Evolutionary conservation across 92 coral and sea anemone genomes (phyloP).

Genomic region (Epizoanthus fatuus): DNA sequence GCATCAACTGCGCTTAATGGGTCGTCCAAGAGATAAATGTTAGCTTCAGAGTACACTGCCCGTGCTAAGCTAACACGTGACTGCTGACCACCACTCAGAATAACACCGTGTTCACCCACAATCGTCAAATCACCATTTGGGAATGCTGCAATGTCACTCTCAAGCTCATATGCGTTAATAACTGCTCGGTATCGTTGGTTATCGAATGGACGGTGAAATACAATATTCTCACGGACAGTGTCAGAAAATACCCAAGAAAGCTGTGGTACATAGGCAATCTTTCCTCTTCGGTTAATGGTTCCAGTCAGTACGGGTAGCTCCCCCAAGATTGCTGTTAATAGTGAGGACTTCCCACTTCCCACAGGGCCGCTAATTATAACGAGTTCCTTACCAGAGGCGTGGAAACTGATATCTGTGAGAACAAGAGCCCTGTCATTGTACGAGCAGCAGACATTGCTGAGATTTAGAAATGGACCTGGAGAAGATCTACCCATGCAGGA

Average conservation of each 20-base stretch:
- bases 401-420: not conserved
- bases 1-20: not conserved
- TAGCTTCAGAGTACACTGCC: no score
- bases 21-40: not conserved
- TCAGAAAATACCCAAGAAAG: constrained; percentile 10
- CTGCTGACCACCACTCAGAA: constrained; percentile 4
- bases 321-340: not conserved
- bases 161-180: constrained; percentile 8
- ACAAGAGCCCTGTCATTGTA: no score
- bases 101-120: not conserved
- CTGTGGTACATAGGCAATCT: not conserved
- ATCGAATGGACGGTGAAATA: constrained; percentile 14
- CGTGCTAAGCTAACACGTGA: not conserved
- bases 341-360: constrained; percentile 9
- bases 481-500: not conserved
- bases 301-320: not conserved
- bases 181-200: not conserved
- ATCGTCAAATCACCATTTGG: constrained; percentile 11
- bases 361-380: constrained; percentile 15
- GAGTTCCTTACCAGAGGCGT: not conserved
- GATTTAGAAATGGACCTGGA: not conserved
- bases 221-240: not conserved
- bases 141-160: not conserved
- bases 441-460: not conserved
- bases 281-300: no score